These are phyloP conservation scores for Trachelus troglodyta DNA, from an alignment of 2,888 invertebrate genomes.

Conservation along the genomic window DNA sequence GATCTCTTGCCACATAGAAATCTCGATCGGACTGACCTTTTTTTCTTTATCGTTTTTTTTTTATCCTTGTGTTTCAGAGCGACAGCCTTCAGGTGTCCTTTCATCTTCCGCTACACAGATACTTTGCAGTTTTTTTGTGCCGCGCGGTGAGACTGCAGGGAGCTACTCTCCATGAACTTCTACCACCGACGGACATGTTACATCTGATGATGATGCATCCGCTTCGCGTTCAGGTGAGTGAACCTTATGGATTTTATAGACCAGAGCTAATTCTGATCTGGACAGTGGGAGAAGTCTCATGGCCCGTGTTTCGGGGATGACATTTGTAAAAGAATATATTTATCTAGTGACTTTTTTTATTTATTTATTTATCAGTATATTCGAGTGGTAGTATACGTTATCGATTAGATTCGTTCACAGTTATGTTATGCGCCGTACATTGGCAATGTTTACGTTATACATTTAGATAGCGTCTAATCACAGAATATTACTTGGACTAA, in stretches of 20 bases:
- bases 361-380: background rate
- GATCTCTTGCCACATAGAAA: background rate
- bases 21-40: background rate
- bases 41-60: conserved; percentile 24
- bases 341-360: background rate
- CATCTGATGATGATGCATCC: conserved; percentile 91
- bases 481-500: background rate
- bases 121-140: conserved; percentile 87
- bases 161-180: conserved; percentile 79
- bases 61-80: conserved; percentile 68
- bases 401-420: background rate
- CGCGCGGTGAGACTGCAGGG: conserved; percentile 87
- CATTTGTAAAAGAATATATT: background rate
- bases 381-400: background rate
- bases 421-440: background rate
- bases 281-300: background rate
- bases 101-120: conserved; percentile 96
- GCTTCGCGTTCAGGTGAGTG: conserved; percentile 88
- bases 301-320: no score
- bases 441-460: background rate
- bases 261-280: no score
- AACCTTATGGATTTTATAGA: background rate
- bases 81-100: conserved; percentile 92
- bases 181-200: conserved; percentile 83
- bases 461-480: background rate